Base-by-base conservation (phyloP, 2,797 vertebrate species). In the Pteronotus mesoamericanus region DNA sequence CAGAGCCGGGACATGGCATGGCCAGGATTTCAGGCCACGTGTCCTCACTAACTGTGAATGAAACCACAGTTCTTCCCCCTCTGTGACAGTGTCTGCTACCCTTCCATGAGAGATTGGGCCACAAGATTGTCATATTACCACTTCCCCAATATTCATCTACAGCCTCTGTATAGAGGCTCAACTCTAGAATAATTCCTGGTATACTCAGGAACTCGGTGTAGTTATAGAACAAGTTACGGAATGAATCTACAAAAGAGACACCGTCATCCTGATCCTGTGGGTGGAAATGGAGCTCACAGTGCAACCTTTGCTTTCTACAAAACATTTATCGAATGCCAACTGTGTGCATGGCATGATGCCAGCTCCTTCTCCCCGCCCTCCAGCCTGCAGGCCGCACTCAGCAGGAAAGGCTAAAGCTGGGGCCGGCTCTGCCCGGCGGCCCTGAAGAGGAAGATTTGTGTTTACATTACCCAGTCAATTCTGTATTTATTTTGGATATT, bases 401-500 rank as follows among this genome's bases (percentile, higher is more conserved):
- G 64, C 29, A 75, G 74, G 42, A 51, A 53, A 68, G 34, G 37
- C 75, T 34, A 37, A 51, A 19, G n/a, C 8, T n/a, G 39, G n/a
- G 61, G 53, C 66, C 39, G 8, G 48, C 51, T 83, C 82, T 90
- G 82, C 61, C 77, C 79, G 77, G 48, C 0, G 0, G 68, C 68
- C 37, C 68, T 10, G n/a, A 57, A 79, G 59, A 0, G 1, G 93
- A 95, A 92, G 72, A 85, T 97, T 96, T 89, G 87, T 92, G 97
- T 98, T 97, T 98, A 96, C 26, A 96, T 94, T 83, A 91, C 80
- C 95, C 94, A 95, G 96, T 97, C 98, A 98, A 98, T 98, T 98
- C 96, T 95, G 95, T 98, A 98, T 98, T 98, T 98, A 98, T 98
- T 98, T 97, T 98, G 95, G 95, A 97, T 98, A 98, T 97, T 98